Evolutionary conservation across 2,888 invertebrate genomes (phyloP), one percentile per base, ranked within the genome.

Genomic region (Drosophila setosimentum): DNA sequence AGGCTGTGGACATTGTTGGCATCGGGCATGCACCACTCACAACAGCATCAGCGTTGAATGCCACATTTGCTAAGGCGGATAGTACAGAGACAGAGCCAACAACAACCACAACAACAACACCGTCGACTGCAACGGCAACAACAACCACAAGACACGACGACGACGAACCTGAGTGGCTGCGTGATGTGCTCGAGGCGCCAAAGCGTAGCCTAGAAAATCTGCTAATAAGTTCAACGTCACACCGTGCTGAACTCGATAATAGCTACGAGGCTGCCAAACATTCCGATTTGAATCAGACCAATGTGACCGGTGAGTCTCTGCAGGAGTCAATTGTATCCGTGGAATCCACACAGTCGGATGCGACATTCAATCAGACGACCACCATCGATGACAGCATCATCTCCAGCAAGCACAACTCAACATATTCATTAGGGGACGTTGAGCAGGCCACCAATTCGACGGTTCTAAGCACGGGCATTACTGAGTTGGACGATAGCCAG

Each of bases 111-210:
- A 76, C 68, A 29, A 76, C 76, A 70, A 82, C 81, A 57, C 83
- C 77, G 54, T 76, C 85, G 50, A 82, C 85, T 64, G 83, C 93
- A 75, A 93, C 89, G 94, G 94, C 82, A 94, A 94, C 91, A 94
- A 95, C 92, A 94, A 95, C 92, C 93, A 81, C 84, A 33, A 73
- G 89, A 55, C 83, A 88, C 84, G 93, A 91, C 89, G 94, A 94
- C 55, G 94, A 93, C 71, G 94, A 94, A 73, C 94, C 94, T 24
- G 94, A 95, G 89, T 95, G 94, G 94, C 91, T 94, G 66, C 94
- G 94, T 65, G 95, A 95, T 88, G 94, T 94, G 57, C 93, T 94
- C 70, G 95, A 95, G 68, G 95, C 94, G 51, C 94, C 95, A 58
- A 92, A 92, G 72, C 92, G 93, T 55, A 92, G 92, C 72, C 80